Evolutionary conservation across 2,113 vertebrate species (phyloP).

Genomic region (Bos taurus): ARS-UCD2.0 NC_037343.1:6618001-6618500

Average conservation of each 20-base stretch:
- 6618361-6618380: background rate
- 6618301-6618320: slow-evolving; percentile 42
- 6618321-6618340: slow-evolving; percentile 30
- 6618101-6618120: slow-evolving; percentile 46
- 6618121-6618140: slow-evolving; percentile 51
- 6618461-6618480: background rate
- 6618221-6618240: slow-evolving; percentile 52
- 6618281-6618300: slow-evolving; percentile 45
- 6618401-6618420: background rate
- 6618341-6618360: slow-evolving; percentile 34
- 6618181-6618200: slow-evolving; percentile 13
- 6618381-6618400: background rate
- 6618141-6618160: slow-evolving; percentile 4
- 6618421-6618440: background rate
- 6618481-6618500: background rate
- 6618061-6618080: slow-evolving; percentile 40
- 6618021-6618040: background rate
- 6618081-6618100: slow-evolving; percentile 19
- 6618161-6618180: slow-evolving; percentile 52
- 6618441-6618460: background rate
- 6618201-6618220: slow-evolving; percentile 9
- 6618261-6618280: background rate
- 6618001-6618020: slow-evolving; percentile 60
- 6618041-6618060: background rate
- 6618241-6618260: slow-evolving; percentile 18